These are phyloP conservation scores for Athene noctua DNA, from an alignment of 2,113 vertebrate species.

Conservation along the genomic window DNA sequence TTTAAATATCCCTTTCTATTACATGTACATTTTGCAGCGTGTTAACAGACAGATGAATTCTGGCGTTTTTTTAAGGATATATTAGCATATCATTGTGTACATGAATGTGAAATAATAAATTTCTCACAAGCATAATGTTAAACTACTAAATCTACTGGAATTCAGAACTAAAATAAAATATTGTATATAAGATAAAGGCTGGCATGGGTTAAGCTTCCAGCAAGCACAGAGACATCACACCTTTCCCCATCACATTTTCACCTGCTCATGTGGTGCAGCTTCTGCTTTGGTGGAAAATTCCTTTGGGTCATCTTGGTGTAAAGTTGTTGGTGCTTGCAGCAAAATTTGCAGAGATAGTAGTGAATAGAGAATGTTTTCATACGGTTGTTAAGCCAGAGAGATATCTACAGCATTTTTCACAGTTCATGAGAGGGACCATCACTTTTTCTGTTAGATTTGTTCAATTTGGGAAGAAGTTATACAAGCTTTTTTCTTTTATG, in stretches of 20 bases:
- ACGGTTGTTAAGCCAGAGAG: slow-evolving; percentile 20
- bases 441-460: slow-evolving; percentile 14
- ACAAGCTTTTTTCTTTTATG: background rate
- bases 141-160: background rate
- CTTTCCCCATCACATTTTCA: slow-evolving; percentile 60
- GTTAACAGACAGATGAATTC: background rate
- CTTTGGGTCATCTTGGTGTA: slow-evolving; percentile 44
- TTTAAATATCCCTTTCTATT: slow-evolving; percentile 31
- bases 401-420: slow-evolving; percentile 23
- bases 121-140: background rate
- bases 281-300: slow-evolving; percentile 50
- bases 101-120: background rate
- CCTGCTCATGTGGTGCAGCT: slow-evolving; percentile 29
- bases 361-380: slow-evolving; percentile 27
- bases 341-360: slow-evolving; percentile 23
- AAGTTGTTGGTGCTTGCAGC: slow-evolving; percentile 50
- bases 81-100: background rate
- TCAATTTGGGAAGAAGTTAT: background rate
- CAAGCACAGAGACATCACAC: slow-evolving; percentile 22
- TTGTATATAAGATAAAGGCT: background rate
- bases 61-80: background rate
- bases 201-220: slow-evolving; percentile 31
- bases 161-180: background rate
- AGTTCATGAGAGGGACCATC: slow-evolving; percentile 17
- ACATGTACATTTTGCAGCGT: background rate